Percentiles rank a stretch among this genome's conserved stretches.
These are phyloP conservation scores for Gnatocerus cornutus DNA, from an alignment of 2,888 invertebrate species.

Conservation along the genomic window DNA sequence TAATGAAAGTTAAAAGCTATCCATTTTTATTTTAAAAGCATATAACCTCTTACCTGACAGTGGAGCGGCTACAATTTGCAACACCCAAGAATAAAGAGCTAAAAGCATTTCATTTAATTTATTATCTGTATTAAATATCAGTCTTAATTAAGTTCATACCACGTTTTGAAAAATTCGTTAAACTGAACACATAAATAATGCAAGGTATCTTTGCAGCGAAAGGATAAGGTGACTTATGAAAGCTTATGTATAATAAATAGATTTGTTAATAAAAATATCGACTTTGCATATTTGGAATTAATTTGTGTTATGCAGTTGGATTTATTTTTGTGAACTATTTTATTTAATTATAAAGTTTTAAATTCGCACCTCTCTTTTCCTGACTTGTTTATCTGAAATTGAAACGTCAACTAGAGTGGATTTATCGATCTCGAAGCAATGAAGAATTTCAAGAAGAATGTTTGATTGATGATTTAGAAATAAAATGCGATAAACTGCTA, in stretches of 20 bases:
- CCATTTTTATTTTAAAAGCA: neutral
- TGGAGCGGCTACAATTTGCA: neutral
- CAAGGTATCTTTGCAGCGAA: conserved; percentile 8
- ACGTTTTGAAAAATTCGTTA: neutral
- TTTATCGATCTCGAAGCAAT: no score
- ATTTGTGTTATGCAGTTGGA: no score
- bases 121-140: neutral
- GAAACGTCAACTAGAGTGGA: no score
- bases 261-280: no score
- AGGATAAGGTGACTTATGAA: conserved; percentile 2
- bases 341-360: no score
- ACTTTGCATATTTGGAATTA: no score
- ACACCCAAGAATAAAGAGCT: conserved; percentile 1
- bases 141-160: neutral
- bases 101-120: conserved; percentile 10
- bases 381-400: no score
- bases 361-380: no score
- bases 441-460: no score
- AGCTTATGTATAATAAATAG: conserved; percentile 3
- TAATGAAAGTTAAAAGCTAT: conserved; percentile 6
- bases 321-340: no score
- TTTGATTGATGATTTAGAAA: no score
- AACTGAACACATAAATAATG: conserved; percentile 10
- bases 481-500: no score
- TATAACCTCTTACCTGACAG: neutral